These are phyloP conservation scores for Pristionchus maxplancki DNA, from an alignment of 2,888 invertebrate species.

Conservation along the genomic window DNA sequence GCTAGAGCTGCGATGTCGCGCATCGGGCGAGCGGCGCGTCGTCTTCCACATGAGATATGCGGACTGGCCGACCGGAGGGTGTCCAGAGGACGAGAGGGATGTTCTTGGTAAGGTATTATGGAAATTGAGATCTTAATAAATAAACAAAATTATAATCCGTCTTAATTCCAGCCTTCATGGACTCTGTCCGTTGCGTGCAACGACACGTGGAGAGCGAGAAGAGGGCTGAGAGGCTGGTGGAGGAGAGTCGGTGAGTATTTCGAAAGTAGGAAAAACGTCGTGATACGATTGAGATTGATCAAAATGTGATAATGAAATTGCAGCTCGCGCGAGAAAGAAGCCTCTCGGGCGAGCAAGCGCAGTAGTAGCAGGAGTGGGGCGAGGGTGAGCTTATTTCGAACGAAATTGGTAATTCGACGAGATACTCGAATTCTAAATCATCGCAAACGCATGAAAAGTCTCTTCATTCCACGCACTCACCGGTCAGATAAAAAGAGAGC, in stretches of 20 bases:
- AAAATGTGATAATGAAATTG: background rate
- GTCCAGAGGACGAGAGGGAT: constrained; percentile 84
- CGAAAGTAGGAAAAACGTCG: background rate
- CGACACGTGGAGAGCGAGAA: constrained; percentile 66
- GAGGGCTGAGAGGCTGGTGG: background rate
- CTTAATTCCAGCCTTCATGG: constrained; percentile 61
- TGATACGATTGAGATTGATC: background rate
- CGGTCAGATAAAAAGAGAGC: no score
- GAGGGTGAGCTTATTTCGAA: constrained; percentile 41
- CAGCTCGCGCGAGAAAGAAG: constrained; percentile 19
- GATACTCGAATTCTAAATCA: background rate
- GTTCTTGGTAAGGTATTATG: constrained; percentile 82
- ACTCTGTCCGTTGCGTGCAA: constrained; percentile 65
- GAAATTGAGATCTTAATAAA: background rate
- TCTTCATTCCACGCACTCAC: no score
- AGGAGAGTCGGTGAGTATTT: constrained; percentile 2
- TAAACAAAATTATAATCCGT: no score
- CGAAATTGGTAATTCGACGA: background rate
- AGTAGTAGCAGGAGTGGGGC: constrained; percentile 40
- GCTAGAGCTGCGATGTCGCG: constrained; percentile 78
- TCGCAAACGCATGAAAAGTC: no score
- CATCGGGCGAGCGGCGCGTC: constrained; percentile 77
- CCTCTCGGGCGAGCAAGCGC: constrained; percentile 7
- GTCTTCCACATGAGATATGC: constrained; percentile 90
- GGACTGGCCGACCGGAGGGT: constrained; percentile 85